These are phyloP conservation scores for Ichneumoninae sp. DNA, from an alignment of 2,888 invertebrate genomes.

Conservation along the genomic window DNA sequence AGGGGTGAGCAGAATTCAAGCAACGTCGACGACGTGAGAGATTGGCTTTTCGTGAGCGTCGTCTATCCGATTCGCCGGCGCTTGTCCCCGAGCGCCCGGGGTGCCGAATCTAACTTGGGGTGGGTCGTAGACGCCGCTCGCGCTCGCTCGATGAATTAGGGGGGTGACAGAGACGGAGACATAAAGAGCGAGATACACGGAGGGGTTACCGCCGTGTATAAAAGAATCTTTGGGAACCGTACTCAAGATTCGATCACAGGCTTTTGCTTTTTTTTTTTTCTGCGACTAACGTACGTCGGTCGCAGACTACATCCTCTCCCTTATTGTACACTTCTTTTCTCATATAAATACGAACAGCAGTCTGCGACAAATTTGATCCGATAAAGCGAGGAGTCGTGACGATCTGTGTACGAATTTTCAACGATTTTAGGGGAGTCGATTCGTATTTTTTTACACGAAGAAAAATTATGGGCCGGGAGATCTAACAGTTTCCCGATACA, in stretches of 20 bases:
- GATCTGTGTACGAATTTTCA: slow-evolving; percentile 1
- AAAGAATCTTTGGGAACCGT: slow-evolving; percentile 83
- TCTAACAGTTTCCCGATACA: neutral
- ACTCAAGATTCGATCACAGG: slow-evolving; percentile 84
- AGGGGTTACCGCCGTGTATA: slow-evolving; percentile 67
- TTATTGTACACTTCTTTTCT: slow-evolving; percentile 32
- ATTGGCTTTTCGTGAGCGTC: slow-evolving; percentile 45
- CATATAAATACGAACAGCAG: neutral
- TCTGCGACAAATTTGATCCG: neutral
- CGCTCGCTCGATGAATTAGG: slow-evolving; percentile 72
- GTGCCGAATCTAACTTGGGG: slow-evolving; percentile 68
- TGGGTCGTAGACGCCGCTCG: slow-evolving; percentile 64
- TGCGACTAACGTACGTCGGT: slow-evolving; percentile 40
- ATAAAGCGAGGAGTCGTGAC: slow-evolving; percentile 1
- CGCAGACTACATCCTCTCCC: slow-evolving; percentile 40
- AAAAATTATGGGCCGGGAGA: neutral
- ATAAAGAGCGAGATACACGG: slow-evolving; percentile 52
- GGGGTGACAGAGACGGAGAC: slow-evolving; percentile 76
- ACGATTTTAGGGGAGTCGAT: neutral
- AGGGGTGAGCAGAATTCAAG: slow-evolving; percentile 25
- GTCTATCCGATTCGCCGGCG: slow-evolving; percentile 39
- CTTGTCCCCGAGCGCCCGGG: slow-evolving; percentile 60
- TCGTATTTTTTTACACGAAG: too few relatives aligned
- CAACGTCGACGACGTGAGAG: slow-evolving; percentile 42
- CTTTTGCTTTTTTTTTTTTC: slow-evolving; percentile 65